phyloP scores from a whole-genome alignment of 2,113 vertebrate species.

The Oreotrochilus melanogaster region DNA sequence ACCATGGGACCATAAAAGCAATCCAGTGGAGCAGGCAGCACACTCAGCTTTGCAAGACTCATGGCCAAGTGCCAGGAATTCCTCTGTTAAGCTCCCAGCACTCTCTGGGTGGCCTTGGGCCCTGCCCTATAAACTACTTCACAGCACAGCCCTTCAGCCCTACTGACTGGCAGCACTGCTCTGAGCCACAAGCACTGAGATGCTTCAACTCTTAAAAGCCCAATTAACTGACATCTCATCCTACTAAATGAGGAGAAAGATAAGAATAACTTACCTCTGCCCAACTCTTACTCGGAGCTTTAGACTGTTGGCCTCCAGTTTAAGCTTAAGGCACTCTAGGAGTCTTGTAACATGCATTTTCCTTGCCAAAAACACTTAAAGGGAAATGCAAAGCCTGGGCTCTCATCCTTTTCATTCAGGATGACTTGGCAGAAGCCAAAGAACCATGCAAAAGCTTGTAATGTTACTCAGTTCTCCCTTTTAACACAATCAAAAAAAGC shows the following conservation, averaged over 20 bases:
- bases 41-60: background rate
- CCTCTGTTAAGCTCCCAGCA: background rate
- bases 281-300: background rate
- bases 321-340: background rate
- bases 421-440: background rate
- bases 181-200: rapidly evolving
- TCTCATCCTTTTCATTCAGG: background rate
- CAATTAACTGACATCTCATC: background rate
- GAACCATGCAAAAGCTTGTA: background rate
- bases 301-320: background rate
- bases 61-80: background rate
- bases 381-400: background rate
- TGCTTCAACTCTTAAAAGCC: background rate
- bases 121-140: background rate
- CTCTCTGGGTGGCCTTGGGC: background rate
- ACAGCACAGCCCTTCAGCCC: background rate
- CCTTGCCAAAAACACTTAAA: background rate
- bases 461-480: background rate
- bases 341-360: background rate
- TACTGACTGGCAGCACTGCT: background rate
- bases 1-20: background rate
- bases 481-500: background rate
- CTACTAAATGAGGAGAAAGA: background rate
- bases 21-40: background rate
- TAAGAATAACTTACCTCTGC: background rate